Conservation (phyloP, 2,797 vertebrate species). For the Petrocephalus schoutedeni region DNA sequence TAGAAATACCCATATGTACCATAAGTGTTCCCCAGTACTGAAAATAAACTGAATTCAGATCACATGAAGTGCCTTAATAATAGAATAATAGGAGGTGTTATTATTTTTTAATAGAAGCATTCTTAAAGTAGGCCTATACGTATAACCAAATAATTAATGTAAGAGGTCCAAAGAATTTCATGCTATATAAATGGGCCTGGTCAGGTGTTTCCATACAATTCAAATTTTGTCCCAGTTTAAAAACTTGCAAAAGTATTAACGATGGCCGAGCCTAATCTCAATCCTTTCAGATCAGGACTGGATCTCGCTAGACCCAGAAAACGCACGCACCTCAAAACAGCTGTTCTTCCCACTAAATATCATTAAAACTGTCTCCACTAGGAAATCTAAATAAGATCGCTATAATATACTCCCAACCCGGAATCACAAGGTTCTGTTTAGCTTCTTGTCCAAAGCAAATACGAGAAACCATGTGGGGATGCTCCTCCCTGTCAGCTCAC, state of each 20-base stretch:
- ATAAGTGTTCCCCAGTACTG: not conserved
- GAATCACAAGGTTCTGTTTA: not conserved
- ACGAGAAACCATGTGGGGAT: not conserved
- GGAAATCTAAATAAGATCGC: not conserved
- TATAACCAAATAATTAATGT: not conserved
- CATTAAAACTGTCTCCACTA: not conserved
- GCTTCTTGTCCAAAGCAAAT: not conserved
- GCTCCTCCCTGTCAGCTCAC: not conserved
- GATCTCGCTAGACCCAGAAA: not conserved
- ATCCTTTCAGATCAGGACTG: not conserved
- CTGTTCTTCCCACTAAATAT: not conserved
- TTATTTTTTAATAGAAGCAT: not conserved
- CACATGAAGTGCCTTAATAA: not conserved
- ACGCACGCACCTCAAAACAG: not conserved
- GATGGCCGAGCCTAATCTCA: not conserved
- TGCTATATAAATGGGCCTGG: not conserved
- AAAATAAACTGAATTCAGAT: not conserved
- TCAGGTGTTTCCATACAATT: not conserved
- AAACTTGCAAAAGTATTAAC: not conserved
- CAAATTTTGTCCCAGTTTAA: not conserved
- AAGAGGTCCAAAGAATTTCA: not conserved
- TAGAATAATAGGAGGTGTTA: no score
- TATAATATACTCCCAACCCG: not conserved
- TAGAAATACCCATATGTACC: not conserved
- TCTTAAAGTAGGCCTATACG: not conserved